Conservation (phyloP, 2,113 vertebrate species). For the Entelurus aequoreus region DNA sequence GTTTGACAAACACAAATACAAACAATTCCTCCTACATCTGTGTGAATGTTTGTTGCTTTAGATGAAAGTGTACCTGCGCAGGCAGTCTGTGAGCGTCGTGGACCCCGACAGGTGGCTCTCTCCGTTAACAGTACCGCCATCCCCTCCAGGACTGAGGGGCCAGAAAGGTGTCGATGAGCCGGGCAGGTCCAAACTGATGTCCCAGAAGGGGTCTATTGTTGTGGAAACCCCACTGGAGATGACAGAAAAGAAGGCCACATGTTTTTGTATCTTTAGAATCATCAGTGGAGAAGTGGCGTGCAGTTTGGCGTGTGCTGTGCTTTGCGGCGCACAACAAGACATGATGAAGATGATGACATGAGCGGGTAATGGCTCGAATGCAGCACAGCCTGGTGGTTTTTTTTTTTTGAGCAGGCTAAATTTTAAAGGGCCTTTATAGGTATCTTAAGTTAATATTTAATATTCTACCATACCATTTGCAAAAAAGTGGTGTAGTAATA, state of each 20-base stretch:
- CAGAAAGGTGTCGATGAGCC: constrained; percentile 97
- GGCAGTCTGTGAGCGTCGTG: constrained; percentile 95
- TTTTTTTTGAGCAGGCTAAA: constrained; percentile 24
- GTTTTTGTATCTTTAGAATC: no score
- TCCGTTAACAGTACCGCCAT: constrained; percentile 88
- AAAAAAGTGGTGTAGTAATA: constrained; percentile 38
- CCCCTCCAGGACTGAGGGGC: constrained; percentile 94
- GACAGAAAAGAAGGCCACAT: background rate
- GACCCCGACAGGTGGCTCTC: constrained; percentile 89
- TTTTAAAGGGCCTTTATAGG: no score
- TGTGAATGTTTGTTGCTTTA: background rate
- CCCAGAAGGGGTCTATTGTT: constrained; percentile 98
- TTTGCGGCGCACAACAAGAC: constrained; percentile 15
- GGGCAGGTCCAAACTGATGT: constrained; percentile 96
- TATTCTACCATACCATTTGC: constrained; percentile 37
- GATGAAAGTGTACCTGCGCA: constrained; percentile 80
- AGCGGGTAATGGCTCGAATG: constrained; percentile 24
- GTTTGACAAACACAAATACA: no score
- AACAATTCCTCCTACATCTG: background rate
- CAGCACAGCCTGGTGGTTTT: constrained; percentile 7
- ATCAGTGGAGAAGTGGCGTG: constrained; percentile 5
- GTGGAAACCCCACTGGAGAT: constrained; percentile 88
- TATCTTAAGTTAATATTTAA: constrained; percentile 5
- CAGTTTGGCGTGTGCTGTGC: background rate
- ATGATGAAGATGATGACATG: constrained; percentile 47